Base-by-base conservation (phyloP, 2,888 invertebrate genomes). In the Hyles lineata region DNA sequence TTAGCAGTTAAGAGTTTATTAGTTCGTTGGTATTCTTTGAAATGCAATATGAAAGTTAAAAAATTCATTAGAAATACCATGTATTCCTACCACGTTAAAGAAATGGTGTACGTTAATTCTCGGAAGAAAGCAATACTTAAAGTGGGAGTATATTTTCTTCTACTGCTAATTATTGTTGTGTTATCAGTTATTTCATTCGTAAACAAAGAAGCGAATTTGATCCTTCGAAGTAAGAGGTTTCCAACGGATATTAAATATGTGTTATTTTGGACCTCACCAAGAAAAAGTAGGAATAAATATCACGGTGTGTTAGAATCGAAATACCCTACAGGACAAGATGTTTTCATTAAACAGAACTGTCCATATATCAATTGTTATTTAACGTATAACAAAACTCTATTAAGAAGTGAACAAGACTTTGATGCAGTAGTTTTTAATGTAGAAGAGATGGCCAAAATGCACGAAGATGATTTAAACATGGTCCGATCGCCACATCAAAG, bases 241-340 rank as follows among this genome's bases (percentile, higher is more conserved):
- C 75, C 83, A 15, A 87, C 89, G n/a, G 93, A 93, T 76, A 76
- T 94, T 50, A 94, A 92, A 74, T 91, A 94, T 70, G 88, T 95
- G 58, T 78, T 93, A 0, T 87, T 93, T 73, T 94, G 92, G 92
- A 89, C 83, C 0, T 80, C 82, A 19, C 73, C 75, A 0, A 82
- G 76, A 29, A 76, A 71, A 8, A 81, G 72, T 69, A 77, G 77
- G 43, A 80, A 76, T 70, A 73, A 52, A 70, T 81, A 75, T 69
- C 77, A 70, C 52, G 74, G 74, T 4, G 76, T 80, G 1, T 79
- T 76, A 71, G 75, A 79, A 0, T 70, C 75, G 6, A 80, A 85
- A 61, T 84, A 87, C 71, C 61, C 77, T 2, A 74, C 80, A 17
- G 90, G 94, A 32, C 90, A 92, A 71, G 82, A 59, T 19, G 74